A percentile compares a stretch with the other conserved stretches of the same genome.
These are phyloP conservation scores for Chlorocebus sabaeus DNA, from an alignment of 2,113 vertebrate genomes.

Conservation along the genomic window DNA sequence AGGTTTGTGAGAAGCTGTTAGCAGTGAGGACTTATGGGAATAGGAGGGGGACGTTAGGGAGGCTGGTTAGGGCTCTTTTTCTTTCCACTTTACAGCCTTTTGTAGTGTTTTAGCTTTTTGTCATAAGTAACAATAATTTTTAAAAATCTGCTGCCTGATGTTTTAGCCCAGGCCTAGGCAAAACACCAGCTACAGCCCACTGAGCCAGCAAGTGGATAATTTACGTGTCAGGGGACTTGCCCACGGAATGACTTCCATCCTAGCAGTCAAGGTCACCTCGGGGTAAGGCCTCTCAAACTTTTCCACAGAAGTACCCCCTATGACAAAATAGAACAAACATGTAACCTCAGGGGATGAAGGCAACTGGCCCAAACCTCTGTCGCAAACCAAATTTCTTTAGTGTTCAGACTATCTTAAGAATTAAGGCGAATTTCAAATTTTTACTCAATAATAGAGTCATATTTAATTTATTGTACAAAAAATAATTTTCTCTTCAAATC, in stretches of 20 bases:
- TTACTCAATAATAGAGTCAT: background rate
- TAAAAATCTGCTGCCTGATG: background rate
- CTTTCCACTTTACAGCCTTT: background rate
- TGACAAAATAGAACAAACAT: slow-evolving; percentile 20
- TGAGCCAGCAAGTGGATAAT: background rate
- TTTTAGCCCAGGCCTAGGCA: background rate
- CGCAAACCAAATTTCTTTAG: background rate
- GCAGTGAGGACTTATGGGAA: background rate
- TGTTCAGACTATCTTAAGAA: background rate
- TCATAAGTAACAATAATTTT: background rate
- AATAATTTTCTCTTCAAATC: background rate
- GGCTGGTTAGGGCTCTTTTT: background rate
- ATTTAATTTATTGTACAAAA: background rate
- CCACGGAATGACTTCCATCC: background rate
- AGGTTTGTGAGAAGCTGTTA: background rate
- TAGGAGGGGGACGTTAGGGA: accelerated
- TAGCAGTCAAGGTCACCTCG: background rate
- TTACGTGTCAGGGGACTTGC: background rate
- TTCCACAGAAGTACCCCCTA: slow-evolving; percentile 21
- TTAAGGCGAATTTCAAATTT: background rate
- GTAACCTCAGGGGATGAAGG: background rate
- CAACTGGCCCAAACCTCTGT: background rate
- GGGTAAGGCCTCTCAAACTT: background rate
- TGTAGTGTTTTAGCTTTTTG: background rate
- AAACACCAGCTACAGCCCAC: background rate